Conservation (phyloP, 2,888 invertebrate species). For the Arctia plantaginis region DNA sequence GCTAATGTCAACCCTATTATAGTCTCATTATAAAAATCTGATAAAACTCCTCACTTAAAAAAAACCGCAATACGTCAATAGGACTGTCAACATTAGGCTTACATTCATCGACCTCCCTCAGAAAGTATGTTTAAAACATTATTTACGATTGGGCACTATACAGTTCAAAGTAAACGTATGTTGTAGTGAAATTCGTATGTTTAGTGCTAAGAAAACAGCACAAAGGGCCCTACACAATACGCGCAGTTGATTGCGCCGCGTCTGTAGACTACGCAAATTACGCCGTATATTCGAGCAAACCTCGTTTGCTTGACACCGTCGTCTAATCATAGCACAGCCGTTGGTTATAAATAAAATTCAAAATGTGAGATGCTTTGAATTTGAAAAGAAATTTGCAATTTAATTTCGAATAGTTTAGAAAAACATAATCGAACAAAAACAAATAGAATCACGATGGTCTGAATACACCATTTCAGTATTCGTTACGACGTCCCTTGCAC, state of each 20-base stretch:
- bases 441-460: background rate
- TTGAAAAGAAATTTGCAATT: background rate
- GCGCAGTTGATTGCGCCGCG: conserved; percentile 78
- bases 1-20: background rate
- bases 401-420: background rate
- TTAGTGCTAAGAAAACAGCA: conserved; percentile 32
- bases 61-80: background rate
- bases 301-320: conserved; percentile 65
- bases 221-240: conserved; percentile 62
- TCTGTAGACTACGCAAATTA: conserved; percentile 69
- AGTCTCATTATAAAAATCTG: background rate
- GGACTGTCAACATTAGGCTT: background rate
- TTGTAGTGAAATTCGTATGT: conserved; percentile 21
- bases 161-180: background rate
- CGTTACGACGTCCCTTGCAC: too few relatives aligned
- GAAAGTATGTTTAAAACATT: background rate
- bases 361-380: conserved; percentile 6
- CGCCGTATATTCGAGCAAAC: conserved; percentile 65
- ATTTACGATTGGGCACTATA: background rate
- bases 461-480: too few relatives aligned
- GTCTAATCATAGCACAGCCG: conserved; percentile 62
- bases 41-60: background rate
- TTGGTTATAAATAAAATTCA: conserved; percentile 30
- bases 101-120: background rate
- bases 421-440: background rate